Percentiles rank a stretch among this genome's conserved stretches.
These are phyloP conservation scores for Tuta absoluta DNA, from an alignment of 2,888 invertebrate species.

Conservation along the genomic window DNA sequence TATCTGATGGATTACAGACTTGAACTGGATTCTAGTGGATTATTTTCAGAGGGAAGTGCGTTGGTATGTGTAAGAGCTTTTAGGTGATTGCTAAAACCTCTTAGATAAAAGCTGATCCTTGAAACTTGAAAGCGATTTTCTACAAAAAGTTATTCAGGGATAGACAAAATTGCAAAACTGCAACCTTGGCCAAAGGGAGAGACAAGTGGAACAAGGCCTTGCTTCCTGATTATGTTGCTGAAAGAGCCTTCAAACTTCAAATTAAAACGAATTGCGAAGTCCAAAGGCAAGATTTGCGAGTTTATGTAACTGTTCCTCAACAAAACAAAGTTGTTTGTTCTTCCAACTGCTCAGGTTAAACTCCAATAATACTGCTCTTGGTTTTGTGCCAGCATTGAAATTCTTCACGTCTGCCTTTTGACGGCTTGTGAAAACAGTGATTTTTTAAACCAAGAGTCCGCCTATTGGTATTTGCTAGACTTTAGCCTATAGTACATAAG, in stretches of 20 bases:
- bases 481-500: conserved; percentile 31
- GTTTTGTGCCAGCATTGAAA: conserved; percentile 49
- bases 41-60: conserved; percentile 15
- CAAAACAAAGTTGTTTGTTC: conserved; percentile 8
- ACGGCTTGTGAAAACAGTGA: conserved; percentile 41
- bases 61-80: not conserved
- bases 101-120: not conserved
- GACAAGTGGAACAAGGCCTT: too few species aligned
- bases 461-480: conserved; percentile 9
- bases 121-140: too few species aligned
- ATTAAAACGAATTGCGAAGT: too few species aligned
- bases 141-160: too few species aligned
- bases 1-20: conserved; percentile 30
- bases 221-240: too few species aligned
- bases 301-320: not conserved
- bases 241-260: too few species aligned
- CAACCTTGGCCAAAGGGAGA: too few species aligned
- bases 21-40: not conserved
- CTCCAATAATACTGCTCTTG: conserved; percentile 46
- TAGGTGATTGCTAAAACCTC: not conserved
- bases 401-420: conserved; percentile 37
- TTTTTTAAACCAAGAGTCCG: conserved; percentile 29
- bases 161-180: too few species aligned
- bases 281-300: not conserved
- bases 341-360: conserved; percentile 31